Evolutionary conservation across 2,113 vertebrate genomes (phyloP).

Genomic region (Xiphorhynchus elegans): DNA sequence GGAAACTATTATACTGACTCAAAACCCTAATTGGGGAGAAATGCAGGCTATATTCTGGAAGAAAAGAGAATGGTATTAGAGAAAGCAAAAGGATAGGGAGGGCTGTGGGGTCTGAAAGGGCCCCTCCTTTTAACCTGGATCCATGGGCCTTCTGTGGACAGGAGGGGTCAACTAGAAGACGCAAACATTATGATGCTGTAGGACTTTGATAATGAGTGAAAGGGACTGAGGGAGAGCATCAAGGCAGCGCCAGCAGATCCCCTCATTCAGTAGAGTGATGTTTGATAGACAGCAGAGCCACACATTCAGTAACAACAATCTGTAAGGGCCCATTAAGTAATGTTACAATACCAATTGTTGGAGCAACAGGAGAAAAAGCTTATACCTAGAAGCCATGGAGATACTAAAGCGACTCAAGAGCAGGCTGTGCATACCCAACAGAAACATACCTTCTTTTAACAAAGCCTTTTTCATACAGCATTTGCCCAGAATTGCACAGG

Average conservation of each 20-base stretch:
- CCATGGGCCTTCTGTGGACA: background rate
- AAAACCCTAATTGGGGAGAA: background rate
- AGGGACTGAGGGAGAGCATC: background rate
- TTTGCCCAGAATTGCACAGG: background rate
- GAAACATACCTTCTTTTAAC: background rate
- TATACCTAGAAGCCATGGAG: background rate
- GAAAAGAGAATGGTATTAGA: background rate
- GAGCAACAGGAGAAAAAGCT: background rate
- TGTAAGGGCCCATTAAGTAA: background rate
- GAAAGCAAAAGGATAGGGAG: background rate
- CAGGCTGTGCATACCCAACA: background rate
- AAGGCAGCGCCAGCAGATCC: background rate
- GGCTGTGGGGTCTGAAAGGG: background rate
- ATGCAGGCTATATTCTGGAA: background rate
- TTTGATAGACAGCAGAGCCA: background rate
- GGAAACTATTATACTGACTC: background rate
- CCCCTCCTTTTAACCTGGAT: background rate
- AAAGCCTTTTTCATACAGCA: accelerated
- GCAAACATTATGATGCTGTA: background rate
- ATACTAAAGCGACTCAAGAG: background rate
- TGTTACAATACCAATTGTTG: too few species aligned
- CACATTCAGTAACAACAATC: background rate
- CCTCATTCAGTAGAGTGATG: background rate
- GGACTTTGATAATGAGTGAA: background rate
- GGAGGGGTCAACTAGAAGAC: background rate